A percentile compares a stretch with the other conserved stretches of the same genome.
phyloP scores from a whole-genome alignment of 92 coral and sea anemone genomes.

The Porites evermanni region DNA sequence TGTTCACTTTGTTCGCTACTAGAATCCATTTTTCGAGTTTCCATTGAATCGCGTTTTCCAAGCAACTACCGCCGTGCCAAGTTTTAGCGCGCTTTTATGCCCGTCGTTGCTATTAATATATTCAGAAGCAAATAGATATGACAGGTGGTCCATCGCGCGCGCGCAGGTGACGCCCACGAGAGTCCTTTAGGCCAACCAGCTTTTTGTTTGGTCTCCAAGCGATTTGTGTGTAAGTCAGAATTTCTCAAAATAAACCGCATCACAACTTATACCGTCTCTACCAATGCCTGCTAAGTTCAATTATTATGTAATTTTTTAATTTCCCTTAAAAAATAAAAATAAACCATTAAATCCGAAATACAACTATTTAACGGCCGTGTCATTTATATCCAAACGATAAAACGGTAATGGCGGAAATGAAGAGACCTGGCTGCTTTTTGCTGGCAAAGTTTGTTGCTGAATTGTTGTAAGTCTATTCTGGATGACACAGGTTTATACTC shows the following conservation, averaged over 20 bases:
- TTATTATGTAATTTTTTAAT: no score
- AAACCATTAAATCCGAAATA: no score
- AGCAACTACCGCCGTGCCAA: slow-evolving; percentile 1
- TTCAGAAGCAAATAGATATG: slow-evolving; percentile 19
- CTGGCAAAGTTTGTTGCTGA: no score
- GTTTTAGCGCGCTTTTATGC: slow-evolving; percentile 36
- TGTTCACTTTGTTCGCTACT: slow-evolving; percentile 27
- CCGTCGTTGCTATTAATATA: slow-evolving; percentile 33
- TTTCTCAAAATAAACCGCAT: background rate
- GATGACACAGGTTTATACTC: no score
- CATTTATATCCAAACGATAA: no score
- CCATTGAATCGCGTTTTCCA: background rate
- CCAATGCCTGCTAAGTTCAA: background rate
- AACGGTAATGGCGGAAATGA: no score
- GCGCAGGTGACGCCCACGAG: slow-evolving; percentile 28
- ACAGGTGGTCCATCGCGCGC: slow-evolving; percentile 35
- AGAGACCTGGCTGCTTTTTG: no score
- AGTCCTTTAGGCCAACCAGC: background rate
- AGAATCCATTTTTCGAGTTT: slow-evolving; percentile 30
- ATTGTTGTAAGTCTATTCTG: no score
- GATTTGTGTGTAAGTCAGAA: background rate
- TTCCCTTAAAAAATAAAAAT: no score
- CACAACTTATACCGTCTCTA: background rate
- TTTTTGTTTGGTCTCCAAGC: background rate
- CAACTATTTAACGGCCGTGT: no score